Evolutionary conservation across 2,888 invertebrate genomes (phyloP), one percentile per base, ranked within the genome.

Genomic region (Polia nebulosa): DNA sequence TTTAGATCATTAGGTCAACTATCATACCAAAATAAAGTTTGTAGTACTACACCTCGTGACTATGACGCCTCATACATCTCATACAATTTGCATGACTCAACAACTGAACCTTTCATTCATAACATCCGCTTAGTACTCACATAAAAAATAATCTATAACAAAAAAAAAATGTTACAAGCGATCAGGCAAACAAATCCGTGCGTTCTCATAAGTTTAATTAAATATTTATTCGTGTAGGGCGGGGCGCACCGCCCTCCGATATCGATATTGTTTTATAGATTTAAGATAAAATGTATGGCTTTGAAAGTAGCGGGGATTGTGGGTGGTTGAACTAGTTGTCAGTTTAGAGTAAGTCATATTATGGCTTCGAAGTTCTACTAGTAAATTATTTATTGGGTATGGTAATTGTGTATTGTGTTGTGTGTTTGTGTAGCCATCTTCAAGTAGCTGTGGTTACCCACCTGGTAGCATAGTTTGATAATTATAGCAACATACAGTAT

Each of bases 231-330:
- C 93, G 90, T 90, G 89, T 89, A 88, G 93, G 95, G 95, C 93
- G 94, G 91, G 84, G 87, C 90, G 74, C 83, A 76, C 88, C 93
- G 92, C 94, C 93, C 89, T 89, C 85, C 88, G 91, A 91, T 94
- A 94, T 93, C 91, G 93, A 95, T 95, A 94, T 94, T 94, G 92
- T 95, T 94, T 94, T 93, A 91, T 92, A 93, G 93, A 93, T 94
- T 89, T 84, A 84, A 90, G 90, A 92, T 92, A 89, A 88, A 80
- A 63, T 71, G 85, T 88, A 59, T 70, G 87, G 90, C 90, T 78
- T 78, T 67, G 62, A 83, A 82, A 76, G 11, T 1, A 74, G 88
- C 89, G 89, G 56, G 22, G n/a, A 27, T 25, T 45, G 25, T 55
- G 39, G 15, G 8, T 41, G 9, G 5, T 32, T 69, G 62, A 56